Base-by-base conservation (phyloP, 2,888 invertebrate species). In the Lymantria dispar region DNA sequence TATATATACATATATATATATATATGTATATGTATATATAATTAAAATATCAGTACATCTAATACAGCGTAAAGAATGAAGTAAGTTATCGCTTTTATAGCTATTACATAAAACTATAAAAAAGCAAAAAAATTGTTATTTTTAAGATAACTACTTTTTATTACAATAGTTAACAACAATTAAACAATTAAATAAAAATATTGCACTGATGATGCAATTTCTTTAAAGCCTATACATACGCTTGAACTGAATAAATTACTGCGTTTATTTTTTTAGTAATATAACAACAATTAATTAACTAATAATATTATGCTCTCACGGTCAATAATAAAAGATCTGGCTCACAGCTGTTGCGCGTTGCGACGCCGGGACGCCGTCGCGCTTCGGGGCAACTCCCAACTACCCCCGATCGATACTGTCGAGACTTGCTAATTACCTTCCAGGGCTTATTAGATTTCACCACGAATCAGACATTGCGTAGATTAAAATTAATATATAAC, bases 271-370 rank as follows among this genome's bases (percentile, higher is more conserved):
- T 60, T 49, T n/a, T n/a, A n/a, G n/a, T n/a, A 68, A 71, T 58
- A 63, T 47, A 68, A 64, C 58, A 73, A 69, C 75, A 74, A 65
- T 38, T 3, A 75, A 72, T 69, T 70, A 74, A 70, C 67, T 69
- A 76, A 75, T 79, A 76, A 80, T 10, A 15, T 74, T 70, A 70
- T 80, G 72, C 64, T 86, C 90, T 89, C 89, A 91, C 90, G 86
- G 87, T 87, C 80, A 88, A 87, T 22, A 83, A 83, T 84, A 85
- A 83, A 67, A 76, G 81, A 83, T 79, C 80, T 78, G 78, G 80
- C 73, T 76, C 81, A 80, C 88, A 87, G 88, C 84, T 86, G 87
- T 83, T 85, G 85, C 80, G 80, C 76, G 80, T 65, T 72, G 80
- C 75, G 80, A 77, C 78, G 81, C 73, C 73, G 78, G 78, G 73